phyloP scores from a whole-genome alignment of 2,113 vertebrate species.

The Muntiacus muntjak region DNA sequence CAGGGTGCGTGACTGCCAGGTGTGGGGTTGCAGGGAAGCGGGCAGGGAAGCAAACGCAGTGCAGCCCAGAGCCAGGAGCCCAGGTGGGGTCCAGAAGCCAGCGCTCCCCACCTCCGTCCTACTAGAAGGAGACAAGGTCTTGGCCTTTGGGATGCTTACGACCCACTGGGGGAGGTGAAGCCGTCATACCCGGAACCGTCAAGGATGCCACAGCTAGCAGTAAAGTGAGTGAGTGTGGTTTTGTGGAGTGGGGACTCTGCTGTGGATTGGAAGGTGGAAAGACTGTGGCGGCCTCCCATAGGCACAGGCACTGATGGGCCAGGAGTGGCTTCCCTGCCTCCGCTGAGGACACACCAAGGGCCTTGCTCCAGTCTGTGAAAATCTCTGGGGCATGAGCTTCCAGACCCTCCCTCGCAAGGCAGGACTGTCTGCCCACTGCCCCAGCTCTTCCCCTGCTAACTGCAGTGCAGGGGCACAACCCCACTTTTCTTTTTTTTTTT shows the following conservation, averaged over 20 bases:
- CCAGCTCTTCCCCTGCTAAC: neutral
- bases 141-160: neutral
- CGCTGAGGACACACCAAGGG: neutral
- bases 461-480: neutral
- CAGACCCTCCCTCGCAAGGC: neutral
- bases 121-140: neutral
- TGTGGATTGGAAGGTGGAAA: neutral
- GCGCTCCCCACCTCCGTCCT: neutral
- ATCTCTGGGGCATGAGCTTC: neutral
- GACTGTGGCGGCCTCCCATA: neutral
- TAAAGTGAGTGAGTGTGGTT: neutral
- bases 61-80: neutral
- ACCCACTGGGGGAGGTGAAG: neutral
- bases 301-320: neutral
- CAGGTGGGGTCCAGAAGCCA: fast-evolving
- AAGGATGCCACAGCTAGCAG: neutral
- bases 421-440: neutral
- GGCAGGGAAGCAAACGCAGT: neutral
- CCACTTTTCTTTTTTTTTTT: neutral
- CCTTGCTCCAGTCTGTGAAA: neutral
- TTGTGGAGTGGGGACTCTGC: neutral
- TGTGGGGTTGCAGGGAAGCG: neutral
- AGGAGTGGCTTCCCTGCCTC: neutral
- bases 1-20: neutral
- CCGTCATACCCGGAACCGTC: fast-evolving